Percentiles rank a stretch among this genome's conserved stretches.
Conservation (phyloP, 2,888 invertebrate genomes). For the Tinea semifulvella region DNA sequence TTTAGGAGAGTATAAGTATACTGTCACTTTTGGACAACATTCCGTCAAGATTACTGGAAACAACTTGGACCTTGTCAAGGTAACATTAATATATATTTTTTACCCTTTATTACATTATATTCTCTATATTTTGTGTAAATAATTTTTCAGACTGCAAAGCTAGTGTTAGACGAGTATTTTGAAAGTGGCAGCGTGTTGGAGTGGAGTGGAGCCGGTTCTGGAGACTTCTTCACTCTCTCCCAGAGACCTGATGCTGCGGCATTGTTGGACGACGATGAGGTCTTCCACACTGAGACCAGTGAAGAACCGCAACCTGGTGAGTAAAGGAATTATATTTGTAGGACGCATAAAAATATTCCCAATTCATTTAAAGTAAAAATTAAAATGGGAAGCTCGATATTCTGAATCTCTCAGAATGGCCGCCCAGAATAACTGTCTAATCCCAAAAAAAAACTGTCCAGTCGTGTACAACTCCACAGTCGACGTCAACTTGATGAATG, state of each 20-base stretch:
- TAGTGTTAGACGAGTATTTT: constrained; percentile 89
- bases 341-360: too few species aligned
- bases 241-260: constrained; percentile 59
- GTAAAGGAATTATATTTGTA: neutral
- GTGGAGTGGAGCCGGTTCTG: constrained; percentile 57
- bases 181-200: constrained; percentile 59
- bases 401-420: too few species aligned
- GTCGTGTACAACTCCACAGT: too few species aligned
- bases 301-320: neutral
- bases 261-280: constrained; percentile 39
- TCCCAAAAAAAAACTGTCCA: too few species aligned
- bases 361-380: too few species aligned
- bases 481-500: too few species aligned
- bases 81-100: too few species aligned
- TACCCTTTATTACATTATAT: too few species aligned
- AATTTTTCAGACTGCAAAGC: constrained; percentile 77
- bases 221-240: constrained; percentile 63
- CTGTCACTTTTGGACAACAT: constrained; percentile 84
- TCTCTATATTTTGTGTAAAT: too few species aligned
- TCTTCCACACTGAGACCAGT: neutral
- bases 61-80: constrained; percentile 86
- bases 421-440: too few species aligned
- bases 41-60: constrained; percentile 86
- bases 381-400: too few species aligned
- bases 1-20: constrained; percentile 88